These are phyloP conservation scores for Bradypus variegatus DNA, from an alignment of 2,797 vertebrate species.

Conservation along the genomic window DNA sequence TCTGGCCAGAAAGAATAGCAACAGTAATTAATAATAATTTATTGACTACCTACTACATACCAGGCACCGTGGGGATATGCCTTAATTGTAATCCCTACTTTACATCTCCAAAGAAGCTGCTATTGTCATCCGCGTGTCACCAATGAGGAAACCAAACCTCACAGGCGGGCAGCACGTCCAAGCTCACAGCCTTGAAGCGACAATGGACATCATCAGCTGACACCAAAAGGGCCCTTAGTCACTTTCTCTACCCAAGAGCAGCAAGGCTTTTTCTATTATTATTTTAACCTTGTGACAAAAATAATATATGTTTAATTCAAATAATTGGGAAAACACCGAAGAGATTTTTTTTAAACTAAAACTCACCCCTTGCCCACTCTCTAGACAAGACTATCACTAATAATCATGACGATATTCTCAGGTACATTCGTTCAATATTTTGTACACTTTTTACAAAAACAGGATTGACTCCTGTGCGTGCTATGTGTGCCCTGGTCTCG, in stretches of 20 bases:
- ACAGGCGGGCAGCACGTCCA: rapidly evolving
- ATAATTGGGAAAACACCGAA: not conserved
- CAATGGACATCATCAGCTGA: too few species aligned
- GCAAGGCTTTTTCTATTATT: not conserved
- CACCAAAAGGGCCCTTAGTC: not conserved
- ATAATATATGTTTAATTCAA: not conserved
- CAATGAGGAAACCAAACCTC: too few species aligned
- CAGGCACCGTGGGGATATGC: rapidly evolving
- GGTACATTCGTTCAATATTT: rapidly evolving
- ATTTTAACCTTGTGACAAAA: not conserved
- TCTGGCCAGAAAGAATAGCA: not conserved
- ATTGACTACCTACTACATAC: rapidly evolving
- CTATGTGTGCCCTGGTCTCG: too few species aligned
- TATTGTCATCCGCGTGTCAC: not conserved
- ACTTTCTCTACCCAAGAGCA: not conserved
- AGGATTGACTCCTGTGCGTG: rapidly evolving
- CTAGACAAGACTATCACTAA: rapidly evolving
- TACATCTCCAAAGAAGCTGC: not conserved
- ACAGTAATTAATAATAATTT: not conserved
- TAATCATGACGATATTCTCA: rapidly evolving
- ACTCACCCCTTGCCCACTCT: not conserved
- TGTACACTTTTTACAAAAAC: not conserved
- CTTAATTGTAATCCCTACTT: too few species aligned
- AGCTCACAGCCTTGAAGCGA: rapidly evolving
- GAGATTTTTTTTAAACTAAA: not conserved